Percentiles rank a stretch among this genome's conserved stretches.
Conservation (phyloP, 2,113 vertebrate genomes). For the Lepus timidus region DNA sequence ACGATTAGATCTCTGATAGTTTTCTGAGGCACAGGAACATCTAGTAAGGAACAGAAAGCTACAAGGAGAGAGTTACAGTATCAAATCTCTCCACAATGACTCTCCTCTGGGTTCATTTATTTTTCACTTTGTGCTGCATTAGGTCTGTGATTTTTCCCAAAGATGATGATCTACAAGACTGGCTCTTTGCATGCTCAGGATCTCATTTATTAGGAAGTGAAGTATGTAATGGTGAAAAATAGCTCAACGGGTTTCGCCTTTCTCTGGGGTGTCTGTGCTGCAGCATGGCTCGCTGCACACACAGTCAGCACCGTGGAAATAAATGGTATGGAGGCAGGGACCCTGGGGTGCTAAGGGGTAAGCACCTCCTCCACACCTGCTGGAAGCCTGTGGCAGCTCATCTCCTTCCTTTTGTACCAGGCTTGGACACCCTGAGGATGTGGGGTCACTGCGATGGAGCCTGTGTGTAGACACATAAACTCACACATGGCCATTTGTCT, state of each 20-base stretch:
- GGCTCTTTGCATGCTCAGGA: slow-evolving; percentile 81
- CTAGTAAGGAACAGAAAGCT: not conserved
- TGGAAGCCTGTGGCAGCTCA: slow-evolving; percentile 26
- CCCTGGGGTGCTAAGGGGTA: not conserved
- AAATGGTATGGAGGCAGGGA: slow-evolving; percentile 58
- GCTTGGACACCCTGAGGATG: slow-evolving; percentile 40
- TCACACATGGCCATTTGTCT: slow-evolving; percentile 49
- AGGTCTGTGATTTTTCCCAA: slow-evolving; percentile 79
- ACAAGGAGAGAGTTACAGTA: not conserved
- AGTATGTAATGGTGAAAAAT: slow-evolving; percentile 90
- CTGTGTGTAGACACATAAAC: slow-evolving; percentile 19
- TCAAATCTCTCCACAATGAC: slow-evolving; percentile 53
- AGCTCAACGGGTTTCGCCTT: slow-evolving; percentile 79
- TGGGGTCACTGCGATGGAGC: slow-evolving; percentile 67
- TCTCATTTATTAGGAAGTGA: slow-evolving; percentile 88
- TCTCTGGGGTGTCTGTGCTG: slow-evolving; percentile 83
- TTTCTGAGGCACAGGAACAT: not conserved
- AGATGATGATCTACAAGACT: slow-evolving; percentile 85
- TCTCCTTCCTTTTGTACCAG: not conserved
- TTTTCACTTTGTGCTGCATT: slow-evolving; percentile 79
- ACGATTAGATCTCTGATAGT: not conserved
- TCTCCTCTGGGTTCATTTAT: slow-evolving; percentile 81
- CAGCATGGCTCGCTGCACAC: slow-evolving; percentile 83
- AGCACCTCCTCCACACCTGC: slow-evolving; percentile 53
- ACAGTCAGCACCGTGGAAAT: slow-evolving; percentile 75